Percentiles rank a stretch among this genome's conserved stretches.
phyloP scores from a whole-genome alignment of 2,888 invertebrate species.

The Leptinotarsa rubiginosa region DNA sequence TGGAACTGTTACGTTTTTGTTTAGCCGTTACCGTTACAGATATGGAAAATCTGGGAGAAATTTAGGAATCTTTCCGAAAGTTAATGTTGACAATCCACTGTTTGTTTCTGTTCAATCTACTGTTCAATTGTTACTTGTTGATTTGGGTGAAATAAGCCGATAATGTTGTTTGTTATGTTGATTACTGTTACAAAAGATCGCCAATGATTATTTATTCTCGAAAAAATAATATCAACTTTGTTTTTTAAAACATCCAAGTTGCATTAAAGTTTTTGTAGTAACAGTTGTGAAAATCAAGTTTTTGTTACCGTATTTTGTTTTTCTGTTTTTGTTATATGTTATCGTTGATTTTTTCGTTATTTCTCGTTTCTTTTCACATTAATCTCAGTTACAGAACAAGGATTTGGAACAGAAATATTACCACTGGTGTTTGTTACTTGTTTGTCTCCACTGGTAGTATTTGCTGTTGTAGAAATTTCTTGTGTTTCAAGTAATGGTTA shows the following conservation, averaged over 20 bases:
- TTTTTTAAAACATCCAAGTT: background rate
- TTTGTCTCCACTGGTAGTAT: background rate
- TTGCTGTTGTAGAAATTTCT: background rate
- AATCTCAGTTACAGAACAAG: no score
- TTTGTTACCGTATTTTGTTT: background rate
- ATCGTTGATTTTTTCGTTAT: no score
- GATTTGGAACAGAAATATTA: no score
- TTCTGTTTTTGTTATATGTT: no score
- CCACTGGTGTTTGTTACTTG: no score
- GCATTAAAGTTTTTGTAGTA: background rate
- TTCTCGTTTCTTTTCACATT: no score
- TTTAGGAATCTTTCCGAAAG: background rate
- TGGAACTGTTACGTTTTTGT: slow-evolving; percentile 24
- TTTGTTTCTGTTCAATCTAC: background rate
- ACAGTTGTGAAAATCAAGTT: slow-evolving; percentile 1
- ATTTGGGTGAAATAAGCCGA: background rate
- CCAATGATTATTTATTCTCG: background rate
- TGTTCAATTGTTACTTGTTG: background rate
- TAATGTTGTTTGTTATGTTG: background rate
- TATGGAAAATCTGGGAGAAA: background rate
- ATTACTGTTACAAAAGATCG: background rate
- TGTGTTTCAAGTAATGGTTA: background rate
- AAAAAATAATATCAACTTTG: background rate
- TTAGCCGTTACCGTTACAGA: background rate
- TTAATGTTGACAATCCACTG: background rate